Evolutionary conservation across 2,113 vertebrate species (phyloP).

Genomic region (Willisornis vidua): DNA sequence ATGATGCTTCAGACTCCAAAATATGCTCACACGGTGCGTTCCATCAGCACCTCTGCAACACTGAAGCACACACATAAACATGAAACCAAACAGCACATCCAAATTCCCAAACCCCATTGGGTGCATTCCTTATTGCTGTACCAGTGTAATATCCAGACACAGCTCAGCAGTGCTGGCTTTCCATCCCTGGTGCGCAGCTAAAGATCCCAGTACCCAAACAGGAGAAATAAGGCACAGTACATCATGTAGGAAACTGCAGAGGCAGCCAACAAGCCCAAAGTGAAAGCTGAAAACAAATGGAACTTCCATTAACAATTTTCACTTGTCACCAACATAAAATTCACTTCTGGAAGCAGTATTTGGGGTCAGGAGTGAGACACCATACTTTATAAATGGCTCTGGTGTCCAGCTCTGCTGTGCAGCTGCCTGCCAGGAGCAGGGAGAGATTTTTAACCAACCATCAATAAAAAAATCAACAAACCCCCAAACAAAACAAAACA

Average conservation of each 20-base stretch:
- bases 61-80: rapidly evolving
- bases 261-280: not conserved
- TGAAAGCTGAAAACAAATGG: not conserved
- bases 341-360: not conserved
- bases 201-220: rapidly evolving
- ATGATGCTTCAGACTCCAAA: not conserved
- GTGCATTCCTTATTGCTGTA: rapidly evolving
- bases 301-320: not conserved
- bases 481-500: not conserved
- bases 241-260: not conserved
- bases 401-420: not conserved
- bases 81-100: rapidly evolving
- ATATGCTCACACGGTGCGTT: rapidly evolving
- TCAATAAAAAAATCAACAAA: not conserved
- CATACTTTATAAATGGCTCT: not conserved
- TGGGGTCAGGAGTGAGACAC: not conserved
- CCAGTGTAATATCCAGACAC: rapidly evolving
- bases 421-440: not conserved
- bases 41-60: rapidly evolving
- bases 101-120: rapidly evolving
- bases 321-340: not conserved
- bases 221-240: not conserved
- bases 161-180: not conserved
- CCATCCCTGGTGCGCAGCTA: rapidly evolving
- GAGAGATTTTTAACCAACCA: not conserved